Conservation (phyloP, 1,140 invertebrate species). For the Orius insidiosus region DNA sequence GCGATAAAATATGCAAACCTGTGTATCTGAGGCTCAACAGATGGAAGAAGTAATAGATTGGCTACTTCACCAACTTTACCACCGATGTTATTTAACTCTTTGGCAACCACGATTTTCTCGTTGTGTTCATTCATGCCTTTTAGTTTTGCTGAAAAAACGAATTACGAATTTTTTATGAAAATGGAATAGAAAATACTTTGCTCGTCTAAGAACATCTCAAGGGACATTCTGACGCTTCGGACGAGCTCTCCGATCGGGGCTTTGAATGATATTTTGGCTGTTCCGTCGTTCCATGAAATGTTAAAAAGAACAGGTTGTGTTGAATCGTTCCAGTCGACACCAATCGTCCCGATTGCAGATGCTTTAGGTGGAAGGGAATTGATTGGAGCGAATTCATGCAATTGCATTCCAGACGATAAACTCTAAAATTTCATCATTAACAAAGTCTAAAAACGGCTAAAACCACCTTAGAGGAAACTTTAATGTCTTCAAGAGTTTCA, state of each 20-base stretch:
- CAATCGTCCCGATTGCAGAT: constrained; percentile 47
- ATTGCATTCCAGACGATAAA: constrained; percentile 48
- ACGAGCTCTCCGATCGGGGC: constrained; percentile 80
- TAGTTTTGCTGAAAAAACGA: constrained; percentile 37
- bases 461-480: constrained; percentile 52
- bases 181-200: constrained; percentile 33
- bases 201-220: constrained; percentile 53
- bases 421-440: constrained; percentile 30
- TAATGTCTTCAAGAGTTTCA: constrained; percentile 52
- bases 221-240: constrained; percentile 59
- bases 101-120: constrained; percentile 29
- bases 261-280: constrained; percentile 47
- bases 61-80: constrained; percentile 53
- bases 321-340: constrained; percentile 88
- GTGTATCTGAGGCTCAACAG: constrained; percentile 34
- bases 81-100: constrained; percentile 26
- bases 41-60: constrained; percentile 59
- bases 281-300: constrained; percentile 42
- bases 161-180: background rate
- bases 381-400: constrained; percentile 71
- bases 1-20: constrained; percentile 28
- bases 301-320: constrained; percentile 73
- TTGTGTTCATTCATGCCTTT: constrained; percentile 79
- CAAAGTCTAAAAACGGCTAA: background rate
- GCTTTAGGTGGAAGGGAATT: constrained; percentile 29